These are phyloP conservation scores for Scophthalmus maximus DNA, from an alignment of 2,113 vertebrate species.

Conservation along the genomic window DNA sequence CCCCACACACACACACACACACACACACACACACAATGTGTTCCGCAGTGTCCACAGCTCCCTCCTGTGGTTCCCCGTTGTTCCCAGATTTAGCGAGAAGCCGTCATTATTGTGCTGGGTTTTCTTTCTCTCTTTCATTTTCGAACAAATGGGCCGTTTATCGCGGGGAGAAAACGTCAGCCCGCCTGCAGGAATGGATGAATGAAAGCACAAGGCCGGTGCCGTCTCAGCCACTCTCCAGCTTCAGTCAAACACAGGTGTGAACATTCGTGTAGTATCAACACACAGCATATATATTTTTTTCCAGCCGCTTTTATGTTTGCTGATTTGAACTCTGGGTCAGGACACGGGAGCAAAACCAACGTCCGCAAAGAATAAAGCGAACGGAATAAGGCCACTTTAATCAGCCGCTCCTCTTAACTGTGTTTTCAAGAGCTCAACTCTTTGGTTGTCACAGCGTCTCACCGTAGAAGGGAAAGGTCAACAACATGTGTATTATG, in stretches of 20 bases:
- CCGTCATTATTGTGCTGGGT: background rate
- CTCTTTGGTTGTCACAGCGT: slow-evolving; percentile 32
- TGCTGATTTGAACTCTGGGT: background rate
- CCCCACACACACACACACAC: no score
- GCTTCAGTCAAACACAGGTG: background rate
- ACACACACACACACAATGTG: no score
- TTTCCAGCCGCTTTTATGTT: background rate
- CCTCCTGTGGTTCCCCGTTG: slow-evolving; percentile 12
- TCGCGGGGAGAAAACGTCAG: slow-evolving; percentile 4
- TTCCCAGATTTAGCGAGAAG: background rate
- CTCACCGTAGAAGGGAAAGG: slow-evolving; percentile 70
- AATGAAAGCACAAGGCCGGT: slow-evolving; percentile 29
- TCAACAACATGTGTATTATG: slow-evolving; percentile 59
- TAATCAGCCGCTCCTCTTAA: slow-evolving; percentile 12
- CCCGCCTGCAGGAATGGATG: slow-evolving; percentile 21
- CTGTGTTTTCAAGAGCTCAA: slow-evolving; percentile 14
- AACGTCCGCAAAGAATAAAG: background rate
- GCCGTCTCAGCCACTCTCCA: background rate
- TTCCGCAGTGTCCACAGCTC: slow-evolving; percentile 12
- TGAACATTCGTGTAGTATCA: background rate
- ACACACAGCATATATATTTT: background rate
- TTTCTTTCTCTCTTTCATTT: slow-evolving; percentile 11
- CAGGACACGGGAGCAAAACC: slow-evolving; percentile 9
- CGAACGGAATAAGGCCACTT: slow-evolving; percentile 32
- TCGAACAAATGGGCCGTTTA: background rate